Conservation (phyloP, 30 jellyfish, hydroid and myxozoan genomes). For the Hydractinia symbiolongicarpus region DNA sequence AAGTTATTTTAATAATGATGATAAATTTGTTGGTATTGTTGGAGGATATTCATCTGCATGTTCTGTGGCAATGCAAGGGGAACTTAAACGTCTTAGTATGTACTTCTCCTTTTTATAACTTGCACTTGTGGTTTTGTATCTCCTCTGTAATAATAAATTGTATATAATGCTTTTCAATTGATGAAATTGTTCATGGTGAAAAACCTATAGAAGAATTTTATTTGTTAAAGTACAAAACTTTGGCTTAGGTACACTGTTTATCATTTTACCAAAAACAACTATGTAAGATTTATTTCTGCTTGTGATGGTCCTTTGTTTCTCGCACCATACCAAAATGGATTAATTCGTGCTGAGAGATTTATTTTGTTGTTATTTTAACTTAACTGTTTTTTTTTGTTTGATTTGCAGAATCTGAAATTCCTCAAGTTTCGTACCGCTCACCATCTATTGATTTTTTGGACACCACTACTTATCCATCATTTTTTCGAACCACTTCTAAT, state of each 20-base stretch:
- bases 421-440: conserved; percentile 90
- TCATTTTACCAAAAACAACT: too few relatives aligned
- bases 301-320: too few relatives aligned
- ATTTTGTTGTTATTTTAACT: background rate
- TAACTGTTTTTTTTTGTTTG: background rate
- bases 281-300: too few relatives aligned
- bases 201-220: too few relatives aligned
- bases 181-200: too few relatives aligned
- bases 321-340: too few relatives aligned
- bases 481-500: conserved; percentile 58
- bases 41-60: conserved; percentile 81
- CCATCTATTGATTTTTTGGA: conserved; percentile 39
- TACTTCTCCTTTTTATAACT: background rate
- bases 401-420: conserved; percentile 50
- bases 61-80: conserved; percentile 41
- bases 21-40: conserved; percentile 49
- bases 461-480: conserved; percentile 44
- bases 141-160: conserved; percentile 3
- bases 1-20: background rate
- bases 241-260: too few relatives aligned
- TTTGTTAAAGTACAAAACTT: too few relatives aligned
- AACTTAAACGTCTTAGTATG: conserved; percentile 45
- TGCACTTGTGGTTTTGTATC: conserved; percentile 29
- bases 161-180: background rate
- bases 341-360: too few relatives aligned